These are phyloP conservation scores for Luperina nickerlii DNA, from an alignment of 2,888 invertebrate species.

Conservation along the genomic window DNA sequence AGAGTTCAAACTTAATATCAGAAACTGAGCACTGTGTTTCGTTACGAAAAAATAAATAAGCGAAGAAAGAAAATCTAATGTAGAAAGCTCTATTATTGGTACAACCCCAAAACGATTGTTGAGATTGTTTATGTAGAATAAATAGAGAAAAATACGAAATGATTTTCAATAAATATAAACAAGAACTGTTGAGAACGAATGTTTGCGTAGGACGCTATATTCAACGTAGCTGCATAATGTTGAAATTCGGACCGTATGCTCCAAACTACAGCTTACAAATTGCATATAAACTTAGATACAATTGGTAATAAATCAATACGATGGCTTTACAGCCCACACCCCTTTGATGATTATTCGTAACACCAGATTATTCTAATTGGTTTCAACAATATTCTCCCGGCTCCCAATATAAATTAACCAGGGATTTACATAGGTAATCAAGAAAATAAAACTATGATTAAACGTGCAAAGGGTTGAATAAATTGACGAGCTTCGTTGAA, in stretches of 20 bases:
- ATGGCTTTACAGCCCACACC: conserved; percentile 49
- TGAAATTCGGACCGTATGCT: conserved; percentile 33
- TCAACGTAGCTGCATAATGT: not conserved
- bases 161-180: conserved; percentile 33
- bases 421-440: conserved; percentile 53
- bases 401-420: conserved; percentile 46
- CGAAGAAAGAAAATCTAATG: conserved; percentile 5
- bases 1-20: conserved; percentile 32
- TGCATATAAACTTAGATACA: conserved; percentile 31
- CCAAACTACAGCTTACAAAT: conserved; percentile 34
- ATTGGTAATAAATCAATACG: conserved; percentile 65
- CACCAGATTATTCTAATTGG: conserved; percentile 52
- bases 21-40: conserved; percentile 70
- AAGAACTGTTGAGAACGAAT: conserved; percentile 26
- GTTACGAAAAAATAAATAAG: conserved; percentile 17
- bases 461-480: conserved; percentile 50
- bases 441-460: conserved; percentile 39
- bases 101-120: conserved; percentile 20
- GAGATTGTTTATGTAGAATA: conserved; percentile 14
- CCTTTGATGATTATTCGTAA: conserved; percentile 57
- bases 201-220: conserved; percentile 44
- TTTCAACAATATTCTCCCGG: conserved; percentile 34
- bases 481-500: conserved; percentile 44
- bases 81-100: conserved; percentile 1
- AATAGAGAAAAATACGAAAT: conserved; percentile 41